Conservation (phyloP, 2,888 invertebrate genomes). For the Lordiphosa fenestrarum region DNA sequence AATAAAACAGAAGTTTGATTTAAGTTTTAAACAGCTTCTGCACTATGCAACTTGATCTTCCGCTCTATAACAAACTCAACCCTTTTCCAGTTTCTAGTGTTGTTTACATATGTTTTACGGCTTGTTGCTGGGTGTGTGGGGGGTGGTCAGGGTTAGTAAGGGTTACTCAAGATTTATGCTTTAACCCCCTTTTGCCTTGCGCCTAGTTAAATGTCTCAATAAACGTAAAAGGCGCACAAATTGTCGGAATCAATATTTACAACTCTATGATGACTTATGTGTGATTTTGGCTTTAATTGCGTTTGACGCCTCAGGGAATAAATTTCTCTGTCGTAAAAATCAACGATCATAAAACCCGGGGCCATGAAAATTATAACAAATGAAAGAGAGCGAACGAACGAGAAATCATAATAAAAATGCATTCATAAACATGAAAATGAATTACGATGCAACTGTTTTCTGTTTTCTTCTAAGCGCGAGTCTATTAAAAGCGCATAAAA, state of each 20-base stretch:
- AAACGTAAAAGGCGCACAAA: conserved; percentile 20
- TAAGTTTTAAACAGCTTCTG: not conserved
- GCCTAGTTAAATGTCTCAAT: conserved; percentile 25
- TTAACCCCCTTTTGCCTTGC: conserved; percentile 27
- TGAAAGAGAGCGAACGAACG: conserved; percentile 23
- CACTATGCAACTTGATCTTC: conserved; percentile 1
- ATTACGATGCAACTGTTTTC: conserved; percentile 46
- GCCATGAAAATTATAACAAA: conserved; percentile 45
- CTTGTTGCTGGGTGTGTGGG: conserved; percentile 51
- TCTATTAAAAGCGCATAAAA: conserved; percentile 75
- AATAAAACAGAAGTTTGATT: too few relatives aligned
- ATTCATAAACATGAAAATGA: conserved; percentile 75
- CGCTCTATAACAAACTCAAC: conserved; percentile 11
- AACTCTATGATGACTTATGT: conserved; percentile 51
- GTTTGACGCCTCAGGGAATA: conserved; percentile 9
- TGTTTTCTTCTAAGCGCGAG: conserved; percentile 54
- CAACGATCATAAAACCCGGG: conserved; percentile 47
- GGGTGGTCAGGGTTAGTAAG: not conserved
- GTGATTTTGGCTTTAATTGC: conserved; percentile 40
- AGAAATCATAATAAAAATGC: conserved; percentile 69
- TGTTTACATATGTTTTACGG: conserved; percentile 74
- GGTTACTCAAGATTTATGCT: conserved; percentile 31
- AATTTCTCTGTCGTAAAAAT: conserved; percentile 32
- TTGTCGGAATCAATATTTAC: conserved; percentile 63
- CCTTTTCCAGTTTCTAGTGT: conserved; percentile 32